Evolutionary conservation across 2,888 invertebrate genomes (phyloP), one percentile per base, ranked within the genome.

Genomic region (Crossocerus cetratus): DNA sequence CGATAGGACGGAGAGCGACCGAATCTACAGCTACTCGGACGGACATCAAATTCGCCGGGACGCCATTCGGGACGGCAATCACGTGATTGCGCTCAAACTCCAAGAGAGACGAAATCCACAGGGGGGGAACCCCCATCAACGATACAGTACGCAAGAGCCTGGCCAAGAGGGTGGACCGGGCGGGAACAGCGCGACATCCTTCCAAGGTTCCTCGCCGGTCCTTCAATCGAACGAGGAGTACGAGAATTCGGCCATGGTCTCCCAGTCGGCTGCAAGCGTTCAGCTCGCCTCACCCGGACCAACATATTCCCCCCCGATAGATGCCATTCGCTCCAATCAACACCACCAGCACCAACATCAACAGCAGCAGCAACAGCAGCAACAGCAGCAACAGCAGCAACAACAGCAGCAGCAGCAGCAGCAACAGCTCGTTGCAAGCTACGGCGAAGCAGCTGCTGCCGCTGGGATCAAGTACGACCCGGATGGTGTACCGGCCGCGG

Each of bases 281-380:
- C 81, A 92, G 87, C 86, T 88, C 0, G 89, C 91, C 1, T 92
- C 92, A 69, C 89, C 92, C 5, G 79, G 84, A 0, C 68, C 81
- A 32, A 89, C 91, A 16, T 91, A 91, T 42, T 89, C 91, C 0
- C 91, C 90, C 63, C 68, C 92, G 89, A 75, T 90, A 90, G 69
- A 81, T 18, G 78, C 84, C 8, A 82, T 87, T 3, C 78, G 87
- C 3, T 59, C 76, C 0, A 53, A 78, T 91, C 57, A 22, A 3
- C 91, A 63, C 88, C 91, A 45, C 90, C 92, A 65, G 89, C 91
- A 21, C 53, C 81, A 69, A 16, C 83, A 91, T 54, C 91, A 91
- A 55, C 91, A 91, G 81, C 78, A 78, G 87, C 91, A 43, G 89
- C 90, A 84, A 83, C 90, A 76, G 13, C 75, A 67, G 2, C 80